Conservation (phyloP, 2,113 vertebrate genomes). For the Raphicerus campestris region DNA sequence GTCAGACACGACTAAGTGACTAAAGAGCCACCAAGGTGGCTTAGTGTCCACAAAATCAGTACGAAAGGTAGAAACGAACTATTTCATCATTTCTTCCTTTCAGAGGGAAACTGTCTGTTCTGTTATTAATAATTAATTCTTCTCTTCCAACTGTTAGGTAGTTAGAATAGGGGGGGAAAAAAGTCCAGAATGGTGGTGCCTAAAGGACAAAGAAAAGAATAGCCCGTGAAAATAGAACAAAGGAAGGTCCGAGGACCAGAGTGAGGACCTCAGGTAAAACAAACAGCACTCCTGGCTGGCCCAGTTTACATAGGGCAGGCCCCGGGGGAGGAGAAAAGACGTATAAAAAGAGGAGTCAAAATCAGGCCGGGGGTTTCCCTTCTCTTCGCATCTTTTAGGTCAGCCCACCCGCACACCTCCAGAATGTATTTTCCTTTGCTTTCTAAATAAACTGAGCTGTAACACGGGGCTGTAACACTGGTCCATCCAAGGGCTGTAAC, state of each 20-base stretch:
- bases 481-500: rapidly evolving
- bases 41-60: background rate
- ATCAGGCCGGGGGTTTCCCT: rapidly evolving
- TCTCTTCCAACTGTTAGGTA: background rate
- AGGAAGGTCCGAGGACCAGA: background rate
- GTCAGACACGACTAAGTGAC: background rate
- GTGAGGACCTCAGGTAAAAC: background rate
- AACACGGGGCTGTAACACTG: background rate
- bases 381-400: background rate
- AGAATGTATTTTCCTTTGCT: background rate
- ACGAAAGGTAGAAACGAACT: background rate
- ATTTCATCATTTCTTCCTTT: background rate
- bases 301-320: background rate
- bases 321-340: background rate
- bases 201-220: background rate
- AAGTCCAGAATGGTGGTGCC: background rate
- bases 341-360: background rate
- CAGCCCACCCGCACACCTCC: background rate
- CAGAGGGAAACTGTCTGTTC: background rate
- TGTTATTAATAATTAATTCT: background rate
- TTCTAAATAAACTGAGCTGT: background rate
- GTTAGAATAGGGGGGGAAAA: rapidly evolving
- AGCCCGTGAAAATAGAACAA: background rate
- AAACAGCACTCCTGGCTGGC: background rate
- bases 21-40: background rate